Conservation (phyloP, 2,888 invertebrate genomes). For the Notocelia uddmanniana region DNA sequence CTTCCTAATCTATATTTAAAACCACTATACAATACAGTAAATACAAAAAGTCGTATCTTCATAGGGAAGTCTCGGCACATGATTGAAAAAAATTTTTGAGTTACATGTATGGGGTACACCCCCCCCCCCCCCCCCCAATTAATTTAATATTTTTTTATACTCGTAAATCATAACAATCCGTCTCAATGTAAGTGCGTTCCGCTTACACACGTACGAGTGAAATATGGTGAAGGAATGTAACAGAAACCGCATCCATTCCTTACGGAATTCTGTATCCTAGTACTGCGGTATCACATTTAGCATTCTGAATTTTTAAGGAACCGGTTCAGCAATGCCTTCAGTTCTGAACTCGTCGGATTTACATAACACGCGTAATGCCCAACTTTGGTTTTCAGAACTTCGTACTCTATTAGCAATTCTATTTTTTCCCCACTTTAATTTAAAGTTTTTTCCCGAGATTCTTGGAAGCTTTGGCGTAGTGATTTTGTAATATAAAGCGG, state of each 20-base stretch:
- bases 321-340: slow-evolving; percentile 66
- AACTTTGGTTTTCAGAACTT: slow-evolving; percentile 63
- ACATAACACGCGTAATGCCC: slow-evolving; percentile 74
- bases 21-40: no score
- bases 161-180: no score
- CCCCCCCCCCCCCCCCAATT: no score
- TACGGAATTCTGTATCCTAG: slow-evolving; percentile 43
- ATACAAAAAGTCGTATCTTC: no score
- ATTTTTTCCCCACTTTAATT: slow-evolving; percentile 46
- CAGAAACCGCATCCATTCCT: slow-evolving; percentile 49
- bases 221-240: not conserved
- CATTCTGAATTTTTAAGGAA: slow-evolving; percentile 75
- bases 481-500: not conserved
- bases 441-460: slow-evolving; percentile 30
- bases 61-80: no score
- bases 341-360: slow-evolving; percentile 63
- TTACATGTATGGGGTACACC: no score
- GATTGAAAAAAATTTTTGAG: no score
- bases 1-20: no score
- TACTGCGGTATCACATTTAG: slow-evolving; percentile 63
- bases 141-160: no score
- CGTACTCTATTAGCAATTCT: slow-evolving; percentile 46
- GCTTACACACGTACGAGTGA: not conserved
- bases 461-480: slow-evolving; percentile 7
- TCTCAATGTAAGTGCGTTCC: not conserved